Conservation (phyloP, 2,888 invertebrate species). For the Tiliacea citrago region DNA sequence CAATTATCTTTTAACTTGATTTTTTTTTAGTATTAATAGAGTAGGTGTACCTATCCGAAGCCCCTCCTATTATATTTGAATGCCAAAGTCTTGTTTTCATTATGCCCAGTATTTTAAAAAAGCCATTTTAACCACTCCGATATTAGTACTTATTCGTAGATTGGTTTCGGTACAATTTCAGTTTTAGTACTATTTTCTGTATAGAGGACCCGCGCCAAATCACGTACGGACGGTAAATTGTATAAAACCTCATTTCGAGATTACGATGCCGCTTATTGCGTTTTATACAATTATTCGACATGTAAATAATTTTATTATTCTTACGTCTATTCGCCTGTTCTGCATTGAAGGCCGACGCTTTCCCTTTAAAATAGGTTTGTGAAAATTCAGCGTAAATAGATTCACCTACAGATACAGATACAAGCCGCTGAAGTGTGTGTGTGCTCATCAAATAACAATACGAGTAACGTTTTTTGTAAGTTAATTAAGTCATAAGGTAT, state of each 20-base stretch:
- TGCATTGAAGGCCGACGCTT: constrained; percentile 61
- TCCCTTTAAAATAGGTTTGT: constrained; percentile 43
- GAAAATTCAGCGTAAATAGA: constrained; percentile 30
- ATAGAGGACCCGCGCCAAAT: constrained; percentile 77
- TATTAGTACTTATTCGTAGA: constrained; percentile 53
- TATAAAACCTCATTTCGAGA: constrained; percentile 82
- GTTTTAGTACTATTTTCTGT: constrained; percentile 74
- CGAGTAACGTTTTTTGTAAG: constrained; percentile 22
- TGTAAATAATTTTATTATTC: constrained; percentile 81
- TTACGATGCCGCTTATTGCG: constrained; percentile 80
- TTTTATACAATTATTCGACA: constrained; percentile 73
- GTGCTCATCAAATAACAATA: constrained; percentile 39
- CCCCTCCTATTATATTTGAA: background rate
- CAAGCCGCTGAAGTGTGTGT: constrained; percentile 3
- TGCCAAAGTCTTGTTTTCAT: background rate
- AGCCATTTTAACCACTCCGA: constrained; percentile 20
- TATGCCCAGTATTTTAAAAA: constrained; percentile 27
- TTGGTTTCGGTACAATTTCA: constrained; percentile 70
- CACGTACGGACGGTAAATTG: constrained; percentile 83
- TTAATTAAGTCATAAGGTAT: constrained; percentile 38
- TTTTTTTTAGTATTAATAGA: background rate
- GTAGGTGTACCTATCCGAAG: background rate
- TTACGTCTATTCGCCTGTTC: constrained; percentile 64
- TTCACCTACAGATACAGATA: constrained; percentile 14
- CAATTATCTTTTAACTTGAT: background rate